These are phyloP conservation scores for Camelus bactrianus DNA, from an alignment of 2,113 vertebrate species.

Conservation along the genomic window DNA sequence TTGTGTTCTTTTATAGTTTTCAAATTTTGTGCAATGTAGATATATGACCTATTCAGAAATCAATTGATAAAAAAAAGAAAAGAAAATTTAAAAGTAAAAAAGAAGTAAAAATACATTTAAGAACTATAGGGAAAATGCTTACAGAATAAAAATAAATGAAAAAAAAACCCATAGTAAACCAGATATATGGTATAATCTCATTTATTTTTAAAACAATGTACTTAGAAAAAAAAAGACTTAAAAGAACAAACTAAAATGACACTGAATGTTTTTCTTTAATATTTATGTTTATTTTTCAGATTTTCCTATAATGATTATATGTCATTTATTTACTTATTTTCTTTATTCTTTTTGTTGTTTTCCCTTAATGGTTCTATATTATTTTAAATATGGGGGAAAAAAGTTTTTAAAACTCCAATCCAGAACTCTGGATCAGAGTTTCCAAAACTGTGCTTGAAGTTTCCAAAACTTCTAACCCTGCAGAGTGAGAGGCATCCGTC, in stretches of 20 bases:
- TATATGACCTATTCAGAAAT: background rate
- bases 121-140: background rate
- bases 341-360: background rate
- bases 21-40: background rate
- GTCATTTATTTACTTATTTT: background rate
- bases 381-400: background rate
- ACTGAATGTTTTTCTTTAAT: background rate
- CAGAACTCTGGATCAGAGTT: background rate
- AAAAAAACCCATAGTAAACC: background rate
- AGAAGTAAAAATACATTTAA: background rate
- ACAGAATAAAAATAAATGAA: background rate
- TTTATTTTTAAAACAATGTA: background rate
- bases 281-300: background rate
- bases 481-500: background rate
- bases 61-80: background rate
- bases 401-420: background rate
- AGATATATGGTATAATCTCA: background rate
- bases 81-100: background rate
- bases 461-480: background rate
- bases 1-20: constrained; percentile 10
- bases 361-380: background rate
- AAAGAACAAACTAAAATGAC: background rate
- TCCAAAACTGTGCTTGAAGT: background rate
- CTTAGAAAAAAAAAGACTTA: background rate
- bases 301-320: background rate